Base-by-base conservation (phyloP, 1,140 invertebrate genomes). In the Sesamia nonagrioides region DNA sequence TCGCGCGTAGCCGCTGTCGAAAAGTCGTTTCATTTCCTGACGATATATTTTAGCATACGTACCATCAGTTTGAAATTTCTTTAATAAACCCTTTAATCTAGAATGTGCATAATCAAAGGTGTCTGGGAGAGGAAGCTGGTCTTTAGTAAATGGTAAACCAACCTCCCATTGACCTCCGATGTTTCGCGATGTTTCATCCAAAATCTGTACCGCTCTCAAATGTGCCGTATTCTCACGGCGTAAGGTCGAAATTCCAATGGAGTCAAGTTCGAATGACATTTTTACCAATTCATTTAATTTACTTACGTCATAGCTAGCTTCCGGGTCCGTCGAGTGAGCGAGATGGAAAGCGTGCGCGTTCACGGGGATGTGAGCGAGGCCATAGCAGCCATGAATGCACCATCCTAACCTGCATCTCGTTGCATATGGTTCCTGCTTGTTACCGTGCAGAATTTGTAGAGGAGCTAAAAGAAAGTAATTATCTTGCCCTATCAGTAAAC, bases 111-210 rank as follows among this genome's bases (percentile, higher is more conserved):
- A 33, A 33, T 33, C 6, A 35, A 6, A 60, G 6, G 18, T 33
- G 21, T 60, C 56, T 5, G 56, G 56, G 2, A 60, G 2, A 11
- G 33, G 1, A 33, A 60, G 11, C 6, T 33, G 2, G 33, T 60
- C 13, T 13, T 21, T 60, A 33, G 6, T 21, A 33, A 60, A 60
- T 2, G 56, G 56, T 33, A 60, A 60, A 21, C 56, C 56, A 33
- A 60, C 56, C 11, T 60, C 56, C 56, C 56, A 60, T 60, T 33
- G 56, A 60, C 18, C 13, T 15, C 56, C 56, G 21, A 60, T 60
- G 2, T 6, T 6, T 6, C 21, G 56, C 13, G 56, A 27, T 15
- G 56, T 60, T 11, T 60, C 56, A 33, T 60, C 56, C 33, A 60
- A 35, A 6, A 60, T 60, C 2, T 21, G 21, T 11, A 60, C 21